Percentiles rank a stretch among this genome's conserved stretches.
Conservation (phyloP, 35 echinoderm and acorn worm genomes). For the Ptychodera flava region DNA sequence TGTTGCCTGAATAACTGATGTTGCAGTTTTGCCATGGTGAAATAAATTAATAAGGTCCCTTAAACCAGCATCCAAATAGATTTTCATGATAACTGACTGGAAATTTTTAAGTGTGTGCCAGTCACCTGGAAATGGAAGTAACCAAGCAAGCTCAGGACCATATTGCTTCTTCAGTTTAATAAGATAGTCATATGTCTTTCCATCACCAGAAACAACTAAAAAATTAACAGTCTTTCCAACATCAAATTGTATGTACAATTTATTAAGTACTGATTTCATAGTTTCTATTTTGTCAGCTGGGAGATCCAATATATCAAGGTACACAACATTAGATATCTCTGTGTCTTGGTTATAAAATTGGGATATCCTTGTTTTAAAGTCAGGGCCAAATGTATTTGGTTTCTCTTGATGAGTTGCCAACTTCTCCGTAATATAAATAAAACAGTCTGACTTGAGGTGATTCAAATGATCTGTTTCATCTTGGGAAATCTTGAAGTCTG, state of each 20-base stretch:
- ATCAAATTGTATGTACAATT: constrained; percentile 14
- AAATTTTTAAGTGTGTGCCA: constrained; percentile 36
- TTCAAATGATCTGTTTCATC: no score
- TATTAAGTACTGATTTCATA: neutral
- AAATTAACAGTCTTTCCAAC: constrained; percentile 15
- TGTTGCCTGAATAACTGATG: neutral
- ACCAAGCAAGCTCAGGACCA: constrained; percentile 19
- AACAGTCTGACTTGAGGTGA: no score
- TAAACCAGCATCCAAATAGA: constrained; percentile 27
- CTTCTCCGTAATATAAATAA: no score
- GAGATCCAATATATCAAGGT: neutral
- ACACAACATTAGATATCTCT: constrained; percentile 5
- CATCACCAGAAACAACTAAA: constrained; percentile 31
- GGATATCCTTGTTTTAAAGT: no score
- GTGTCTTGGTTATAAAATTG: no score
- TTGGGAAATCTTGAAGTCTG: no score
- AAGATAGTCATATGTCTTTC: constrained; percentile 6
- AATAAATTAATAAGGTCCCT: constrained; percentile 7
- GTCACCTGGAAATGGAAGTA: constrained; percentile 23
- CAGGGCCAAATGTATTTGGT: no score
- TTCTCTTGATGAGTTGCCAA: no score
- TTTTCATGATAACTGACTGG: constrained; percentile 24
- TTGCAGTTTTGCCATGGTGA: constrained; percentile 15
- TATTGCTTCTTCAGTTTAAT: constrained; percentile 32
- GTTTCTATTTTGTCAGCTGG: constrained; percentile 16